Percentiles rank a stretch among this genome's conserved stretches.
phyloP scores from a whole-genome alignment of 2,797 vertebrate genomes.

The Falco cherrug region DNA sequence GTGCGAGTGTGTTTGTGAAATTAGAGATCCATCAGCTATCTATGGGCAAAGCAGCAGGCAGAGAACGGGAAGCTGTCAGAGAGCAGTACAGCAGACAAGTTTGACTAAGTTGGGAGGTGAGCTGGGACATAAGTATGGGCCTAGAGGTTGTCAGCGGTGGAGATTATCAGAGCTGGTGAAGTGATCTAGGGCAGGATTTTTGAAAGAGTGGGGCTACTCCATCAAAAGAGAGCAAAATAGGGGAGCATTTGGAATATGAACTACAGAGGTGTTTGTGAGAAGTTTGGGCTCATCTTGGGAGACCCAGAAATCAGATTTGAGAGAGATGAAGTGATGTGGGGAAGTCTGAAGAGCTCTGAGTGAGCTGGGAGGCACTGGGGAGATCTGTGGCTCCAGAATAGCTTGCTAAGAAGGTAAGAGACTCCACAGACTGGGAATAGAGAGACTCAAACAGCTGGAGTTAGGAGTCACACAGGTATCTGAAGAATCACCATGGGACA shows the following conservation, averaged over 20 bases:
- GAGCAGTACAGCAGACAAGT: fast-evolving
- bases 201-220: neutral
- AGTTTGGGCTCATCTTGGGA: neutral
- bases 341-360: neutral
- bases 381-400: neutral
- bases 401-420: neutral
- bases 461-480: neutral
- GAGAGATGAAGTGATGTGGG: neutral
- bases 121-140: neutral
- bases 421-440: neutral
- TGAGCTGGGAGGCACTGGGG: neutral
- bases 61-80: neutral
- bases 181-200: neutral
- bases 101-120: neutral
- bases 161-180: neutral
- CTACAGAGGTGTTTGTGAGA: neutral
- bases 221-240: neutral
- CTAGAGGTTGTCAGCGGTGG: neutral
- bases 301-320: neutral
- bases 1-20: neutral
- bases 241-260: neutral
- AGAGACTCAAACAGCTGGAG: neutral
- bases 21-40: neutral
- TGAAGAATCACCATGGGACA: neutral
- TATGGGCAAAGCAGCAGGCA: neutral